phyloP scores from a whole-genome alignment of 2,888 invertebrate genomes.

The Aleiodes testaceus region DNA sequence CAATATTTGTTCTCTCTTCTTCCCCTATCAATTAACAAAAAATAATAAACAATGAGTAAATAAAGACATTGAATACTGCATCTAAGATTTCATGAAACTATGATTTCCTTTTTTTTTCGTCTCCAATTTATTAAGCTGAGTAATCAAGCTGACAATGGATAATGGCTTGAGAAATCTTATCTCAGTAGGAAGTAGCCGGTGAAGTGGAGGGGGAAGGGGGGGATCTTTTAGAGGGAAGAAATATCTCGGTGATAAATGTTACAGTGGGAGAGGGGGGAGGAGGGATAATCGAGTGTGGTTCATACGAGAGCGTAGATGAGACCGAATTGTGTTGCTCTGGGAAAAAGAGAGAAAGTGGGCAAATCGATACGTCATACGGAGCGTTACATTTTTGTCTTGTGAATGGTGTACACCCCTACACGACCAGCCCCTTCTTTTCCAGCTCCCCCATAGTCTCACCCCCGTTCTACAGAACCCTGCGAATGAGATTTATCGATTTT shows the following conservation, averaged over 20 bases:
- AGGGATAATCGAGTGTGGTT: constrained; percentile 25
- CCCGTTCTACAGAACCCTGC: not conserved
- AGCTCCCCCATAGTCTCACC: not conserved
- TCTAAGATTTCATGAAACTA: too few species aligned
- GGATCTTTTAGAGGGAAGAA: constrained; percentile 1
- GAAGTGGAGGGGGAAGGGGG: constrained; percentile 12
- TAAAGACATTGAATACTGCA: too few species aligned
- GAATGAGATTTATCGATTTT: constrained; percentile 30
- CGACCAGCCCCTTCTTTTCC: not conserved
- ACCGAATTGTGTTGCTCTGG: constrained; percentile 6
- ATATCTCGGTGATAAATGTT: constrained; percentile 20
- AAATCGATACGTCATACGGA: constrained; percentile 37
- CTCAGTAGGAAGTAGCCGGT: constrained; percentile 13
- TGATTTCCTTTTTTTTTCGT: not conserved
- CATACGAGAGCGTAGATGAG: constrained; percentile 7
- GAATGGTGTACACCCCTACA: constrained; percentile 19
- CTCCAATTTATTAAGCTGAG: not conserved
- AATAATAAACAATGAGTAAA: too few species aligned
- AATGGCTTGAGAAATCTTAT: constrained; percentile 26
- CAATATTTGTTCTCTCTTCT: too few species aligned
- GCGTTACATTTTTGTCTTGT: constrained; percentile 31
- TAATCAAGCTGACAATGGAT: constrained; percentile 3
- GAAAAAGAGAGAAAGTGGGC: constrained; percentile 30
- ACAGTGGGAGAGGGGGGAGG: not conserved
- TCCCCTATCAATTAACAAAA: too few species aligned